These are phyloP conservation scores for Diplodus sargus DNA, from an alignment of 2,797 vertebrate genomes.

Conservation along the genomic window DNA sequence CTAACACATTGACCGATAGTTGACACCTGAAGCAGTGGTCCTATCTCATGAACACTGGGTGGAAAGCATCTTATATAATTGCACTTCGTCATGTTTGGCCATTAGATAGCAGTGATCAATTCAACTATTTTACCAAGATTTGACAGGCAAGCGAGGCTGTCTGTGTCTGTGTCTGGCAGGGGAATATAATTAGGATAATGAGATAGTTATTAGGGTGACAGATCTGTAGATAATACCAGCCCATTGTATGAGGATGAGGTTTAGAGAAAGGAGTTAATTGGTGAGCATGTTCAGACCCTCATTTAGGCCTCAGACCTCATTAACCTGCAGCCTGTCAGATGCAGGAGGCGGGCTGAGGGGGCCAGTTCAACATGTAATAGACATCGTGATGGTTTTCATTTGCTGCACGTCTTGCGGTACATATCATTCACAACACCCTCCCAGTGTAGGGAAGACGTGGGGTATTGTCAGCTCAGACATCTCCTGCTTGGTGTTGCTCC, in stretches of 20 bases:
- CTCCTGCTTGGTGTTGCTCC: background rate
- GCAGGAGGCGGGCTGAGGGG: background rate
- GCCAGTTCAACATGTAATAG: background rate
- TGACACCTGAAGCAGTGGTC: background rate
- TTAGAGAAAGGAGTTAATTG: slow-evolving; percentile 43
- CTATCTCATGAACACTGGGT: background rate
- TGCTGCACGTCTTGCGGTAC: background rate
- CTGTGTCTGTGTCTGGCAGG: slow-evolving; percentile 8
- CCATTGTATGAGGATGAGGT: slow-evolving; percentile 8
- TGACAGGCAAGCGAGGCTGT: background rate
- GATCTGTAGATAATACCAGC: slow-evolving; percentile 16
- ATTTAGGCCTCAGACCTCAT: slow-evolving; percentile 53
- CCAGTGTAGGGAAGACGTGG: background rate
- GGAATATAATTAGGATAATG: slow-evolving; percentile 46
- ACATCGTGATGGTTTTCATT: background rate
- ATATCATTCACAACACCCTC: background rate
- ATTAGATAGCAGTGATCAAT: background rate
- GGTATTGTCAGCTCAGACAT: background rate
- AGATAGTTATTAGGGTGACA: slow-evolving; percentile 32
- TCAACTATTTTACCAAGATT: background rate
- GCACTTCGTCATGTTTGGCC: background rate
- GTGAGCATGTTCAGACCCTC: slow-evolving; percentile 41
- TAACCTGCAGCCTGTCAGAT: slow-evolving; percentile 33
- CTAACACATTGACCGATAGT: background rate
- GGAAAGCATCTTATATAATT: background rate